These are phyloP conservation scores for Sitobion miscanthi DNA, from an alignment of 1,140 invertebrate species.

Conservation along the genomic window DNA sequence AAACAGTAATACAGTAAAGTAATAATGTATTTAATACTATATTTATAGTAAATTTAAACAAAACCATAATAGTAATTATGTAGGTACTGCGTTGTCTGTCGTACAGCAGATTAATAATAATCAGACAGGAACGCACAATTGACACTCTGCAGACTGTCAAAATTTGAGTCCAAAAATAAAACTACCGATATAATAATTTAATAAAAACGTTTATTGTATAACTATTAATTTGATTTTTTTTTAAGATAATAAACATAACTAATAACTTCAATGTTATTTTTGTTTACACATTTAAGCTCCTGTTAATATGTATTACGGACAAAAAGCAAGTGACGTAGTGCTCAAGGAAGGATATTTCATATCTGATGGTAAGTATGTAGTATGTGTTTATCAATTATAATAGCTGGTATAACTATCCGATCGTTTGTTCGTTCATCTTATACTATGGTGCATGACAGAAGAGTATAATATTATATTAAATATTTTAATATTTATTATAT, in stretches of 20 bases:
- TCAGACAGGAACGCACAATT: neutral
- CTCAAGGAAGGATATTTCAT: conserved; percentile 82
- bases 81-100: neutral
- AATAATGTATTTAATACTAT: too few species aligned
- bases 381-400: neutral
- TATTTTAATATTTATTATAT: neutral
- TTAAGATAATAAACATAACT: neutral
- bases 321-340: conserved; percentile 63
- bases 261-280: neutral
- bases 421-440: neutral
- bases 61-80: neutral
- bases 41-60: too few species aligned
- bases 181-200: neutral
- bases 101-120: neutral
- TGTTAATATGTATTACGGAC: conserved; percentile 63
- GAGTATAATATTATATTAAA: too few species aligned
- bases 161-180: neutral
- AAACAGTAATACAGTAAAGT: too few species aligned
- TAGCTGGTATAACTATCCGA: neutral
- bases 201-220: neutral
- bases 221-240: neutral
- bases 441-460: neutral
- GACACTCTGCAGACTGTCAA: neutral
- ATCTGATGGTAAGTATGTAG: conserved; percentile 56
- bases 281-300: conserved; percentile 65